Evolutionary conservation across 1,140 invertebrate species (phyloP).

Genomic region (Magallana ariakensis): DNA sequence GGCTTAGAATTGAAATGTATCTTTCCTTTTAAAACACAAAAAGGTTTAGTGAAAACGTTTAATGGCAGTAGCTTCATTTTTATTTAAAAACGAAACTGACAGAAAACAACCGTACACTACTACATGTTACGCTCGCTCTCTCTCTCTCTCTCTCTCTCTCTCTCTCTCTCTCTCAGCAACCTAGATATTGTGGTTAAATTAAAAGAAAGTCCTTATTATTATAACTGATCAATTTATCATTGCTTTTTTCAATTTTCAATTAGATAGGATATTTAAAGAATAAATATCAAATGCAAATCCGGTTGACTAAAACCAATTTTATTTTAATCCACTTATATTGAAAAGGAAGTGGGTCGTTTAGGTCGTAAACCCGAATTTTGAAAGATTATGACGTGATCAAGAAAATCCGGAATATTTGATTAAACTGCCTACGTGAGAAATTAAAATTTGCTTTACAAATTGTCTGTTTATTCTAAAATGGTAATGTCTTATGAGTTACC

Average conservation of each 20-base stretch:
- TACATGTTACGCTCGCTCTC: neutral
- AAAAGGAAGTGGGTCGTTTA: neutral
- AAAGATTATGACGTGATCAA: neutral
- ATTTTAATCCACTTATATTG: neutral
- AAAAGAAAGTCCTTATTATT: too few relatives aligned
- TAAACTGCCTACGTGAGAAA: neutral
- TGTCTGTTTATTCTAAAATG: too few relatives aligned
- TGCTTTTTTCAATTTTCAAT: too few relatives aligned
- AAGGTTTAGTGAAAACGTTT: neutral
- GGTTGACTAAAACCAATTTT: neutral
- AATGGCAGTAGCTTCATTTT: neutral
- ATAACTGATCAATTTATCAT: too few relatives aligned
- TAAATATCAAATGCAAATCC: neutral
- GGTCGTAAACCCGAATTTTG: neutral
- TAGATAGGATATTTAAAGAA: neutral
- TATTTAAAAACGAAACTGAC: neutral
- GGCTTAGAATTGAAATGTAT: slow-evolving; percentile 2
- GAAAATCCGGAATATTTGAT: neutral
- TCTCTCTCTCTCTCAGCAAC: neutral
- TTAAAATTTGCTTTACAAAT: too few relatives aligned
- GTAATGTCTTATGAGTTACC: too few relatives aligned
- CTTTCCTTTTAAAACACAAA: neutral
- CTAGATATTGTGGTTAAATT: too few relatives aligned
- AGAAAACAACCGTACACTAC: neutral
- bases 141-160: slow-evolving; percentile 14